Evolutionary conservation across 2,113 vertebrate species (phyloP).

Genomic region (Psettodes erumei): DNA sequence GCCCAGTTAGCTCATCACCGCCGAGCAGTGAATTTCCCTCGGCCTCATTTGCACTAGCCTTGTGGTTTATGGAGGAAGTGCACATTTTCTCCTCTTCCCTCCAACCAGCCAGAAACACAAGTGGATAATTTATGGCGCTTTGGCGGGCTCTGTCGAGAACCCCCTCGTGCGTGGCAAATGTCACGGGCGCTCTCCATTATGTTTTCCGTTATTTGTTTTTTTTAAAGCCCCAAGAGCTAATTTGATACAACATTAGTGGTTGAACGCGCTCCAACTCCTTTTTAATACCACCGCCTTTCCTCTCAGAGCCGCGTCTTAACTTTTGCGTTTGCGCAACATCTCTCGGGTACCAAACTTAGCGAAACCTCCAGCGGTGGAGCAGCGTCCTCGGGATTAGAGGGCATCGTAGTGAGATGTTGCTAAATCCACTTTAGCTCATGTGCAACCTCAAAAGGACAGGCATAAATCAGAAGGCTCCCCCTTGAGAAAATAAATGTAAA

Average conservation of each 20-base stretch:
- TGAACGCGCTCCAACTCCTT: slow-evolving; percentile 35
- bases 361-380: slow-evolving; percentile 32
- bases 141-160: slow-evolving; percentile 25
- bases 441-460: slow-evolving; percentile 11
- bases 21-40: slow-evolving; percentile 28
- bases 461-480: slow-evolving; percentile 4
- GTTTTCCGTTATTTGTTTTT: slow-evolving; percentile 40
- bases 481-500: too few species aligned
- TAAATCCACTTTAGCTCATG: slow-evolving; percentile 2
- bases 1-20: slow-evolving; percentile 24
- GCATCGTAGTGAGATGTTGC: slow-evolving; percentile 23
- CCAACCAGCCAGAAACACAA: slow-evolving; percentile 31
- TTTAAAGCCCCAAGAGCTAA: slow-evolving; percentile 46
- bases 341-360: slow-evolving; percentile 34
- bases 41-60: slow-evolving; percentile 29
- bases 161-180: slow-evolving; percentile 31
- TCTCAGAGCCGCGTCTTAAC: slow-evolving; percentile 26
- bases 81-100: slow-evolving; percentile 12
- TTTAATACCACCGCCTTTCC: slow-evolving; percentile 26
- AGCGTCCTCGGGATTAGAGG: slow-evolving; percentile 21
- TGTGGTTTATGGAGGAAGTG: slow-evolving; percentile 37
- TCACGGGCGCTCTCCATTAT: slow-evolving; percentile 36
- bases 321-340: slow-evolving; percentile 55
- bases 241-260: slow-evolving; percentile 62
- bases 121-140: slow-evolving; percentile 53